phyloP scores from a whole-genome alignment of 2,797 vertebrate species.

The Urophycis tenuis region DNA sequence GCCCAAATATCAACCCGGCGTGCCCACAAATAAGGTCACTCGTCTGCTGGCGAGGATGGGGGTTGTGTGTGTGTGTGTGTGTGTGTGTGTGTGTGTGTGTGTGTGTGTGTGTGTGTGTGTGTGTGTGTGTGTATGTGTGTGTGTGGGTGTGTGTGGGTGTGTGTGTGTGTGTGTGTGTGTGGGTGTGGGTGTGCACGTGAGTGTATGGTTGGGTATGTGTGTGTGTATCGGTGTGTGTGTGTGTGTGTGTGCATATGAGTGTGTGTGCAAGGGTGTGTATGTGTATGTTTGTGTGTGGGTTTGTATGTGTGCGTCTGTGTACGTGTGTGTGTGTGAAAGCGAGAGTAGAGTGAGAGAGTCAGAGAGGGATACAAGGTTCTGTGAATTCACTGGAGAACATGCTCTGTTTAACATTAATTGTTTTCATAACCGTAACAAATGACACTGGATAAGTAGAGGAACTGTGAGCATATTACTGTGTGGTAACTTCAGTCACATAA shows the following conservation, averaged over 20 bases:
- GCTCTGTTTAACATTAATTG: too few relatives aligned
- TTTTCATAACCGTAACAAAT: too few relatives aligned
- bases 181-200: neutral
- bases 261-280: neutral
- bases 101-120: slow-evolving; percentile 2
- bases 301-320: neutral
- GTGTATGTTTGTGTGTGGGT: neutral
- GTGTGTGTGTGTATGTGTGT: neutral
- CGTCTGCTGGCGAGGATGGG: neutral
- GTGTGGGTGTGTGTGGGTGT: neutral
- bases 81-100: neutral
- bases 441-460: too few relatives aligned
- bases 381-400: neutral
- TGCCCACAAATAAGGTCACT: slow-evolving; percentile 20
- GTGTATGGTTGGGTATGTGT: neutral
- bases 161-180: neutral
- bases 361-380: neutral
- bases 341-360: too few relatives aligned
- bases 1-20: slow-evolving; percentile 24
- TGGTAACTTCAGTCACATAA: too few relatives aligned
- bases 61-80: slow-evolving; percentile 8
- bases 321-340: neutral
- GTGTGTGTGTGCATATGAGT: neutral
- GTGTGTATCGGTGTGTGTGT: neutral
- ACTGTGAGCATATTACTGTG: too few relatives aligned